Conservation (phyloP, 1,140 invertebrate genomes). For the Charaxes varanes region DNA sequence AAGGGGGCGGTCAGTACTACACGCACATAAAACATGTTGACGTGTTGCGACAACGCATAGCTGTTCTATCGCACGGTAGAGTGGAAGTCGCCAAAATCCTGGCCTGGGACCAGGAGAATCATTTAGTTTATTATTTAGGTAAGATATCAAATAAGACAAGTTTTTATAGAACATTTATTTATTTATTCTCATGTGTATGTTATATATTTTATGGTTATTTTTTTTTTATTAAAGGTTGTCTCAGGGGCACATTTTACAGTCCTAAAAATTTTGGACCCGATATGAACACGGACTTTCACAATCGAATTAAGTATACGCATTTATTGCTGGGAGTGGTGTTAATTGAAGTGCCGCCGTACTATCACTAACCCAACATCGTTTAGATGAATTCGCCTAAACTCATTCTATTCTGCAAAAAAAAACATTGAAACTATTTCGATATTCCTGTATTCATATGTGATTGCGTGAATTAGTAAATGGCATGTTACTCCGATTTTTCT, state of each 20-base stretch:
- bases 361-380: conserved; percentile 31
- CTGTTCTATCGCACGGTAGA: conserved; percentile 89
- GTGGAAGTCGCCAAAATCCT: conserved; percentile 89
- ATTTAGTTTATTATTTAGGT: conserved; percentile 89
- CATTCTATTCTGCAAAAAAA: too few relatives aligned
- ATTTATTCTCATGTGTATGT: too few relatives aligned
- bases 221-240: conserved; percentile 58
- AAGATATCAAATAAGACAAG: conserved; percentile 21
- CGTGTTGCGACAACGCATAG: conserved; percentile 86
- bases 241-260: conserved; percentile 44
- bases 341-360: conserved; percentile 25
- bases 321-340: conserved; percentile 48
- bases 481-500: too few relatives aligned
- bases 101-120: conserved; percentile 88
- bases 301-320: conserved; percentile 68
- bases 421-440: too few relatives aligned
- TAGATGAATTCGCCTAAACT: too few relatives aligned
- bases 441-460: too few relatives aligned
- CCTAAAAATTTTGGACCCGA: conserved; percentile 50
- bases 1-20: conserved; percentile 87
- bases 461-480: too few relatives aligned
- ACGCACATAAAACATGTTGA: conserved; percentile 93
- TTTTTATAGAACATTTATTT: too few relatives aligned
- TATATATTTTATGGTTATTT: too few relatives aligned
- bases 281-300: conserved; percentile 50